Conservation (phyloP, 2,888 invertebrate genomes). For the Timandra comae region DNA sequence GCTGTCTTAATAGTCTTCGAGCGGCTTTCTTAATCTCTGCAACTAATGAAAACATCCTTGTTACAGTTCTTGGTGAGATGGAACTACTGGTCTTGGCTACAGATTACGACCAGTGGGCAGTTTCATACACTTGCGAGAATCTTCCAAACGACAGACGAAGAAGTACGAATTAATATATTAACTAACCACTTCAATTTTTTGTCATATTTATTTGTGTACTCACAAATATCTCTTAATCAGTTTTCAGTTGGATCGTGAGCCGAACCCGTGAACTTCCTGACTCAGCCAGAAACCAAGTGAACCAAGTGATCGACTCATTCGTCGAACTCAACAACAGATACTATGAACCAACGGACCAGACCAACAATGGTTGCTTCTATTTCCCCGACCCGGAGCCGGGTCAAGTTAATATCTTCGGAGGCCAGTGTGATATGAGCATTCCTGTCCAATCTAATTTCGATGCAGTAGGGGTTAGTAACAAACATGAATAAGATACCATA, state of each 20-base stretch:
- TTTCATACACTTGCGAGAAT: conserved; percentile 80
- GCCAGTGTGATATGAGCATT: conserved; percentile 43
- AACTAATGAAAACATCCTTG: too few species aligned
- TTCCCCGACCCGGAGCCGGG: conserved; percentile 30
- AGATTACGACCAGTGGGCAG: conserved; percentile 79
- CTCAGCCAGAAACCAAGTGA: conserved; percentile 29
- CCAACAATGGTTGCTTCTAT: conserved; percentile 43
- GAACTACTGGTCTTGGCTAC: conserved; percentile 77
- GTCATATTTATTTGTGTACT: conserved; percentile 1
- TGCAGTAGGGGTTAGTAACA: conserved; percentile 36
- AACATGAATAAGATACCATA: conserved; percentile 30
- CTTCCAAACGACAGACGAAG: conserved; percentile 52
- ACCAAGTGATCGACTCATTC: conserved; percentile 25
- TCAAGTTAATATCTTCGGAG: conserved; percentile 39
- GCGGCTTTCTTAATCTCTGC: too few species aligned
- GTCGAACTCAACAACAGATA: conserved; percentile 38
- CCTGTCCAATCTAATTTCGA: conserved; percentile 35
- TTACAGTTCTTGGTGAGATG: conserved; percentile 27
- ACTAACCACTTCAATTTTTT: neutral
- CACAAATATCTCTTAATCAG: too few species aligned
- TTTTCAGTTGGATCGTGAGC: conserved; percentile 56
- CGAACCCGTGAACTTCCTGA: conserved; percentile 30
- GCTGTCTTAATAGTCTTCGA: too few species aligned
- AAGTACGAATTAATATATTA: too few species aligned
- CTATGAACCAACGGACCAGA: conserved; percentile 33